Evolutionary conservation across 2,888 invertebrate genomes (phyloP), one percentile per base, ranked within the genome.

Genomic region (Eupithecia subfuscata): DNA sequence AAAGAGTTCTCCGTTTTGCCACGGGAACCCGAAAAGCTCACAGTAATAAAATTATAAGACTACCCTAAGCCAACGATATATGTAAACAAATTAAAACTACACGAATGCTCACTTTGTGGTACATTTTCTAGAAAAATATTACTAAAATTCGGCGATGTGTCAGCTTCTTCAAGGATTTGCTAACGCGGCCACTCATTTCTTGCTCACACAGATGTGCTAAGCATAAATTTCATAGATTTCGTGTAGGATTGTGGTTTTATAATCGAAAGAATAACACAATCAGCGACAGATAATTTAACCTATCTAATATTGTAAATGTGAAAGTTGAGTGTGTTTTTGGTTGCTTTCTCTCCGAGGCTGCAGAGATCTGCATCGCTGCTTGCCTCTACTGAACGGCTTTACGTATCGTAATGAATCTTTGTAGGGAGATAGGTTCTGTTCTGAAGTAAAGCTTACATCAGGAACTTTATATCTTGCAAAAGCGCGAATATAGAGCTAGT

Each of bases 51-150:
- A n/a, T n/a, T 52, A 52, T 52, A 52, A 52, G 18, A 8, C 9
- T 9, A 52, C 8, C n/a, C 48, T 52, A n/a, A 48, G 18, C 18
- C 4, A 18, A 48, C 52, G 52, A n/a, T 18, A 64, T 34, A n/a
- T 18, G 56, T 34, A 68, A 71, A 64, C 37, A 76, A 73, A 76
- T 69, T 71, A 76, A 77, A 72, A 73, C 75, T 60, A 48, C 73
- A 73, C 60, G 56, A 11, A 70, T 60, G 67, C 30, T 60, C 63
- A 73, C 69, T 73, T 56, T 70, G 69, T 11, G 43, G 45, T 37
- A 37, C 18, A 37, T n/a, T 65, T 37, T 65, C 30, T 37, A 18
- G 16, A n/a, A 37, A 37, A 37, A 65, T 65, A 11, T 8, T 0
- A 37, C 18, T 9, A 11, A 37, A 63, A 43, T 75, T 73, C 30